phyloP scores from a whole-genome alignment of 2,797 vertebrate genomes.

The Fistularia commersonii region DNA sequence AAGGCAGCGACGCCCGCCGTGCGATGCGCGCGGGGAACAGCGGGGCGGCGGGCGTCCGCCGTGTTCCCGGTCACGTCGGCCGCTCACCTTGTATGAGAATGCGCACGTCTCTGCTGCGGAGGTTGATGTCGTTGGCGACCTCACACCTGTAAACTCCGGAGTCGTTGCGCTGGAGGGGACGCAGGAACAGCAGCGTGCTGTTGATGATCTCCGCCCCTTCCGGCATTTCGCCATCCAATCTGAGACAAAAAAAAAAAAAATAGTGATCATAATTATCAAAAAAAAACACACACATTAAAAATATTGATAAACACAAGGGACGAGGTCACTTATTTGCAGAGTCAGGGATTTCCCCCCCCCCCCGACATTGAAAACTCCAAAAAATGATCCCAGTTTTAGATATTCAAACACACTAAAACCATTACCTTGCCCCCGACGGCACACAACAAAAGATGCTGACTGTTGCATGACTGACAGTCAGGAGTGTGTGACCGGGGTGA shows the following conservation, averaged over 20 bases:
- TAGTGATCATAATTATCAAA: too few species aligned
- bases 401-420: not conserved
- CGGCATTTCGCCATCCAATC: conserved; percentile 90
- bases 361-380: too few species aligned
- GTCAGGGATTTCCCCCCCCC: too few species aligned
- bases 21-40: conserved; percentile 22
- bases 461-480: not conserved
- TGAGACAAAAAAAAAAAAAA: conserved; percentile 56
- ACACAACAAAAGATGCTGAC: not conserved
- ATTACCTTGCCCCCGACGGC: not conserved
- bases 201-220: conserved; percentile 85
- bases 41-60: conserved; percentile 43
- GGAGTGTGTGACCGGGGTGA: not conserved
- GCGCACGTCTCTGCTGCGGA: conserved; percentile 87
- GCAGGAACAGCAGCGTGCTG: conserved; percentile 88
- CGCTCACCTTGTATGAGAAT: conserved; percentile 92
- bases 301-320: too few species aligned
- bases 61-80: conserved; percentile 29
- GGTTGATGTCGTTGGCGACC: conserved; percentile 90
- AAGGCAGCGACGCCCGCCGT: conserved; percentile 46
- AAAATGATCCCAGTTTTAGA: too few species aligned
- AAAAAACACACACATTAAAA: too few species aligned
- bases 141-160: conserved; percentile 93
- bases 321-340: too few species aligned
- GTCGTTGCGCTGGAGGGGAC: conserved; percentile 89